Evolutionary conservation across 1,140 invertebrate genomes (phyloP).

Genomic region (Zaprionus ghesquierei): DNA sequence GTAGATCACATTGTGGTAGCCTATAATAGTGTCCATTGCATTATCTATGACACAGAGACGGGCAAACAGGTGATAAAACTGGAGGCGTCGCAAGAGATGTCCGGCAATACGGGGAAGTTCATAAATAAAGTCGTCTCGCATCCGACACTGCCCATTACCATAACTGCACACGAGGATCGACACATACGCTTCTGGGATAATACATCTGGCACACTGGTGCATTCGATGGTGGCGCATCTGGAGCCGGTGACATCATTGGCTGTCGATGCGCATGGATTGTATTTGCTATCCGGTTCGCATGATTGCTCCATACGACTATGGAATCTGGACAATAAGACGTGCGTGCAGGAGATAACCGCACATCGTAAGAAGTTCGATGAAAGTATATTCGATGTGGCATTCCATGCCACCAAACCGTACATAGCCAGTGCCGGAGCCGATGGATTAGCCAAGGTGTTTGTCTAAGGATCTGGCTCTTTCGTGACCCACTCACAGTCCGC

Average conservation of each 20-base stretch:
- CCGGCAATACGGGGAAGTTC: constrained; percentile 85
- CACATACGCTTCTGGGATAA: constrained; percentile 99
- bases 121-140: constrained; percentile 96
- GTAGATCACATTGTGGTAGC: constrained; percentile 95
- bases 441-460: constrained; percentile 98
- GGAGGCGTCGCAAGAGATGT: constrained; percentile 85
- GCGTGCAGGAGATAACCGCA: constrained; percentile 99
- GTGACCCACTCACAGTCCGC: background rate
- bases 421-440: constrained; percentile 99
- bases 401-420: constrained; percentile 98
- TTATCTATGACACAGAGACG: constrained; percentile 96
- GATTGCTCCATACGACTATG: constrained; percentile 99
- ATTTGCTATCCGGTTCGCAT: constrained; percentile 97
- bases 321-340: constrained; percentile 98
- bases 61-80: constrained; percentile 90
- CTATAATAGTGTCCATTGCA: constrained; percentile 93
- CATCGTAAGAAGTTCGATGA: constrained; percentile 99
- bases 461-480: constrained; percentile 82
- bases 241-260: constrained; percentile 99
- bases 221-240: constrained; percentile 99
- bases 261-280: constrained; percentile 98
- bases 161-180: constrained; percentile 98
- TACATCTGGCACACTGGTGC: constrained; percentile 95
- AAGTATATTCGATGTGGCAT: constrained; percentile 99
- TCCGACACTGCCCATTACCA: constrained; percentile 96